phyloP scores from a whole-genome alignment of 2,113 vertebrate genomes.

The Strigops habroptila region DNA sequence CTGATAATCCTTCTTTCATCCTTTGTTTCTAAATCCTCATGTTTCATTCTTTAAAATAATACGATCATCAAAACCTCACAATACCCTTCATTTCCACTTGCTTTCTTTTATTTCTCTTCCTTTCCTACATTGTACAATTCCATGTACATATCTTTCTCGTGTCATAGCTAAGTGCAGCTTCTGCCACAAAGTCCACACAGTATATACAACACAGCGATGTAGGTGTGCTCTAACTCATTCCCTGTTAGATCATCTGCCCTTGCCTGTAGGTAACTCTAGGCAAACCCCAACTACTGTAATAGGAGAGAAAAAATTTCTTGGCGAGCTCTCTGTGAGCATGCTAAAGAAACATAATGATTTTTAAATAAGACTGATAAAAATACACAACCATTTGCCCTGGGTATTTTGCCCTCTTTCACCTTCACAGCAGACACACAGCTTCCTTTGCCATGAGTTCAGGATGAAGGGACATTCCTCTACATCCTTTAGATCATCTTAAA shows the following conservation, averaged over 20 bases:
- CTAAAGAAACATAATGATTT: background rate
- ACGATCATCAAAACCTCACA: fast-evolving
- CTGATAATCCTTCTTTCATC: background rate
- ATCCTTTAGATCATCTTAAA: background rate
- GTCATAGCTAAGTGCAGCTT: background rate
- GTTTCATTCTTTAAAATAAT: background rate
- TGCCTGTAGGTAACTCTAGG: background rate
- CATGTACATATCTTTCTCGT: background rate
- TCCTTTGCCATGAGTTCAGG: background rate
- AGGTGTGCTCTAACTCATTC: background rate
- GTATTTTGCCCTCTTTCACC: background rate
- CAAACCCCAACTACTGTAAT: background rate
- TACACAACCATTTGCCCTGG: background rate
- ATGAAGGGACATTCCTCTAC: background rate
- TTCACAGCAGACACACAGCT: fast-evolving
- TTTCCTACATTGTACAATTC: background rate
- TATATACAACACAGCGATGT: fast-evolving
- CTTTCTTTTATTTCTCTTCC: background rate
- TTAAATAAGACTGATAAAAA: background rate
- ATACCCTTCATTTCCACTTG: background rate
- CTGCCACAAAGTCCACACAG: background rate
- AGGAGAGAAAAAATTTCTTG: background rate
- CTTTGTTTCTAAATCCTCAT: background rate
- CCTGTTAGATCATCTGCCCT: background rate
- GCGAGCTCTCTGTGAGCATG: background rate